Evolutionary conservation across 1,140 invertebrate species (phyloP).

Genomic region (Armadillidium nasatum): DNA sequence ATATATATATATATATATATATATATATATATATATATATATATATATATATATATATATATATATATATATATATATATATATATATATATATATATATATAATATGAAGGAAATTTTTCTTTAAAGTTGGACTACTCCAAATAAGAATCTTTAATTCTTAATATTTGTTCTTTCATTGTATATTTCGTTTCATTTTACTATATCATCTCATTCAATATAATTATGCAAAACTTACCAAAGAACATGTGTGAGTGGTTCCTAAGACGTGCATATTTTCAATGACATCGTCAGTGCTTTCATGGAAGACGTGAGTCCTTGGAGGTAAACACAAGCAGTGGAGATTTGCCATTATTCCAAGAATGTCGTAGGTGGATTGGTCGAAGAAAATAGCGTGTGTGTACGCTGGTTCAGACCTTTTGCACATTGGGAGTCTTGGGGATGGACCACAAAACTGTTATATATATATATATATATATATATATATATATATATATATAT

Average conservation of each 20-base stretch:
- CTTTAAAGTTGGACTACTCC: too few species aligned
- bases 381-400: not conserved
- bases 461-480: conserved; percentile 7
- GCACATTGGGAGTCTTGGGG: not conserved
- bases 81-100: too few species aligned
- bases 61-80: too few species aligned
- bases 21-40: too few species aligned
- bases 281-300: not conserved
- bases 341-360: not conserved
- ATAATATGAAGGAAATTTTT: too few species aligned
- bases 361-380: not conserved
- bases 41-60: too few species aligned
- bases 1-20: not conserved
- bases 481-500: conserved; percentile 23
- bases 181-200: too few species aligned
- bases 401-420: not conserved
- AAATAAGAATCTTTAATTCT: too few species aligned
- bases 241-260: not conserved
- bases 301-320: not conserved
- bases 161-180: too few species aligned
- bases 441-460: not conserved
- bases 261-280: not conserved
- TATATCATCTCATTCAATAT: too few species aligned
- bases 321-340: not conserved
- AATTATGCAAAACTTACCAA: not conserved